Conservation (phyloP, 2,888 invertebrate species). For the Buathra laborator region DNA sequence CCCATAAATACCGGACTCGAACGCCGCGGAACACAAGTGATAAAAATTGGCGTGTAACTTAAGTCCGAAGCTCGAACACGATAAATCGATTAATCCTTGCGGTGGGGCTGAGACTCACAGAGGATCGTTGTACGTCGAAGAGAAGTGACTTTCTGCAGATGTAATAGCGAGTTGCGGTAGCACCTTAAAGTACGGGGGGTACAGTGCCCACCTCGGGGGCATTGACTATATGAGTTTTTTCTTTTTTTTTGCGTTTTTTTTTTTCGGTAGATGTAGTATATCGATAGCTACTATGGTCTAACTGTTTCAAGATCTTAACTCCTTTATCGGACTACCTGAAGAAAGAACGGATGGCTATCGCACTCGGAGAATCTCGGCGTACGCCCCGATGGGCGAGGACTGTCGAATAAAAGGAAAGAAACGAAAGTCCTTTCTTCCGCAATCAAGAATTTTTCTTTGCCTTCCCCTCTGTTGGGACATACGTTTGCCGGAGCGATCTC, state of each 20-base stretch:
- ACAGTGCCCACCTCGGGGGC: slow-evolving; percentile 44
- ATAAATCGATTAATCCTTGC: slow-evolving; percentile 67
- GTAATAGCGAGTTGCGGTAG: slow-evolving; percentile 63
- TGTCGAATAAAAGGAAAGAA: slow-evolving; percentile 38
- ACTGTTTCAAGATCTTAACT: slow-evolving; percentile 62
- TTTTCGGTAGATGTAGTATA: slow-evolving; percentile 37
- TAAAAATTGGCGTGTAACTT: slow-evolving; percentile 62
- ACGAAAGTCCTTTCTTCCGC: slow-evolving; percentile 64
- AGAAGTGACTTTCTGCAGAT: slow-evolving; percentile 49
- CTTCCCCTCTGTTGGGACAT: slow-evolving; percentile 26
- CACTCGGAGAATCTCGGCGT: slow-evolving; percentile 44
- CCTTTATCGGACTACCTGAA: slow-evolving; percentile 58
- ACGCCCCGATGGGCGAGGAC: slow-evolving; percentile 28
- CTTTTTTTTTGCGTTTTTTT: not conserved
- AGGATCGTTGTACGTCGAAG: slow-evolving; percentile 33
- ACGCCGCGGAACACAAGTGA: slow-evolving; percentile 55
- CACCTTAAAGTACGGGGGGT: slow-evolving; percentile 52
- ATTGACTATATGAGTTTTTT: not conserved
- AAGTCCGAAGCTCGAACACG: slow-evolving; percentile 59
- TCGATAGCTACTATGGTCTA: slow-evolving; percentile 17
- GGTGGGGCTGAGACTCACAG: slow-evolving; percentile 21
- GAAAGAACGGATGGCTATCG: slow-evolving; percentile 41
- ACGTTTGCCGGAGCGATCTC: slow-evolving; percentile 19
- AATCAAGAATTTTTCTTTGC: slow-evolving; percentile 63
- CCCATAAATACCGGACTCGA: slow-evolving; percentile 65